Percentiles rank a stretch among this genome's conserved stretches.
phyloP scores from a whole-genome alignment of 2,888 invertebrate species.

The Choristoneura rosaceana region DNA sequence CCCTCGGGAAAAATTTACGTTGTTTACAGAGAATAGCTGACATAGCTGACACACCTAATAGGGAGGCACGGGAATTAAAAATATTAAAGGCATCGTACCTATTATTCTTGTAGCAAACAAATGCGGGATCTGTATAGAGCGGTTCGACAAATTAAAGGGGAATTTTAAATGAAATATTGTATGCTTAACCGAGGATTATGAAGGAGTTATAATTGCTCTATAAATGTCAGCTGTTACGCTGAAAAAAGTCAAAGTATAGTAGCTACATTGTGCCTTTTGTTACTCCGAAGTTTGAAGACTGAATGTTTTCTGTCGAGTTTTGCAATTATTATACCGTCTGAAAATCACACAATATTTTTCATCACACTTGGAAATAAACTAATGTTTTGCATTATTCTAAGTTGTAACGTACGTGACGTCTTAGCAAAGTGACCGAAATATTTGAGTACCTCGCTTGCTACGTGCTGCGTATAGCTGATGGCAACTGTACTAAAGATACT shows the following conservation, averaged over 20 bases:
- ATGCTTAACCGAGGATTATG: neutral
- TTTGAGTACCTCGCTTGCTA: too few relatives aligned
- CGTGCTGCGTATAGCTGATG: too few relatives aligned
- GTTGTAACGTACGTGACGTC: too few relatives aligned
- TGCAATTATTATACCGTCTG: too few relatives aligned
- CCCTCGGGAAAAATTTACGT: constrained; percentile 23
- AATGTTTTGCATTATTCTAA: too few relatives aligned
- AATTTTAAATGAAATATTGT: neutral
- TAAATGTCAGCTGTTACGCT: neutral
- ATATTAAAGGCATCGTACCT: constrained; percentile 21
- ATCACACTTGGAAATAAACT: too few relatives aligned
- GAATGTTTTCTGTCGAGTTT: too few relatives aligned
- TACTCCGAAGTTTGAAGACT: too few relatives aligned
- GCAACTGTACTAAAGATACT: too few relatives aligned
- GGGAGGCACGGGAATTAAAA: constrained; percentile 29
- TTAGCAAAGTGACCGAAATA: too few relatives aligned
- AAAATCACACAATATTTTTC: too few relatives aligned
- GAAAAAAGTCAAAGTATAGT: neutral
- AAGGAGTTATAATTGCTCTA: neutral
- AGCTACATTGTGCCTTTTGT: too few relatives aligned
- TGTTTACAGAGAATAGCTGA: constrained; percentile 35
- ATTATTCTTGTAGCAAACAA: constrained; percentile 11
- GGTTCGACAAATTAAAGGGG: constrained; percentile 2
- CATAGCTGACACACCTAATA: constrained; percentile 33
- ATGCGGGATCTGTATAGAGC: constrained; percentile 6